These are phyloP conservation scores for Thalassoma bifasciatum DNA, from an alignment of 2,113 vertebrate species.

Conservation along the genomic window DNA sequence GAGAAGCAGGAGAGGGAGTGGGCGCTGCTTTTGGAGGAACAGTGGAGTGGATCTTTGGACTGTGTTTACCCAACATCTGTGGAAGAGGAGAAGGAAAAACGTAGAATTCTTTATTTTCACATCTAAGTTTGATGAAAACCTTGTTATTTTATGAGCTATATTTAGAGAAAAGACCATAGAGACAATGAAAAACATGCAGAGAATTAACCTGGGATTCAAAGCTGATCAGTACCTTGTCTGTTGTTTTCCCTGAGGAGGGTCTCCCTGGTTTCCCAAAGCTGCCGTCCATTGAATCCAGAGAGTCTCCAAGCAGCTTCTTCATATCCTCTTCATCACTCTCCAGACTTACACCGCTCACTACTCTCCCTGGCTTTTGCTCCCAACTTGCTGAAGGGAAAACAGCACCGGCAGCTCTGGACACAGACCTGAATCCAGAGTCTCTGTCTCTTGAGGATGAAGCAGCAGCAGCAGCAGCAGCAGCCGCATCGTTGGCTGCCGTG, in stretches of 20 bases:
- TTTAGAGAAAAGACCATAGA: too few species aligned
- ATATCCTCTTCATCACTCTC: slow-evolving; percentile 86
- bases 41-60: slow-evolving; percentile 4
- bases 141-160: too few species aligned
- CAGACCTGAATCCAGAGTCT: slow-evolving; percentile 1
- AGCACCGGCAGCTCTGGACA: slow-evolving; percentile 8
- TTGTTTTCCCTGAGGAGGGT: slow-evolving; percentile 18
- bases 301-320: slow-evolving; percentile 73
- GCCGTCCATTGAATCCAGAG: slow-evolving; percentile 61
- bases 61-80: slow-evolving; percentile 58
- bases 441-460: neutral
- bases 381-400: neutral
- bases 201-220: neutral
- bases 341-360: slow-evolving; percentile 40
- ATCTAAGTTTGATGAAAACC: neutral
- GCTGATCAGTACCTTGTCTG: slow-evolving; percentile 44
- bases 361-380: slow-evolving; percentile 1
- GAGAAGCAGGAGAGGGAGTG: slow-evolving; percentile 13
- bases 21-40: neutral
- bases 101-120: neutral
- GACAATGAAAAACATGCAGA: neutral
- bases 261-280: slow-evolving; percentile 30
- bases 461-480: accelerated
- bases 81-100: neutral
- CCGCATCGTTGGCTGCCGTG: neutral